Base-by-base conservation (phyloP, 2,797 vertebrate species). In the Acipenser ruthenus region DNA sequence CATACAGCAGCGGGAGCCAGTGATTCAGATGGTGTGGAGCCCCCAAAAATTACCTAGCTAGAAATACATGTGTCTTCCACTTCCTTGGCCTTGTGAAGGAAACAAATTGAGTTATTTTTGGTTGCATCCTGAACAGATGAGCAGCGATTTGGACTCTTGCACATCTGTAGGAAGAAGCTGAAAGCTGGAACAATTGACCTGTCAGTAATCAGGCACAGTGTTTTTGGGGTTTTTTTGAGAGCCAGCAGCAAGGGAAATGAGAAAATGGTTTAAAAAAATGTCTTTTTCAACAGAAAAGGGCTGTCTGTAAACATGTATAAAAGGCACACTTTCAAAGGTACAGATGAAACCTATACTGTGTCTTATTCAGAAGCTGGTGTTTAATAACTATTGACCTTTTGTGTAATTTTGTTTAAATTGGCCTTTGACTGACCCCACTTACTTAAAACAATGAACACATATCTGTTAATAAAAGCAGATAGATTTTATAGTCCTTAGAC, bases 131-230 rank as follows among this genome's bases (percentile, higher is more conserved):
- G 83, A 85, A 89, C 86, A 82, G 86, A 93, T 92, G 89, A 90
- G 88, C 83, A 75, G 82, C 69, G 79, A 90, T 92, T 89, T 90
- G 80, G 77, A 72, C 80, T 77, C 81, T 80, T 80, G 82, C 80
- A 73, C 79, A 77, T 81, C 76, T 73, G 61, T 72, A 75, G 79
- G 77, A 76, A 80, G 80, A 69, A 73, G 74, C 80, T 78, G 79
- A 86, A 66, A 73, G 67, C 68, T 76, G 79, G 83, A 93, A 87
- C 95, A 94, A 96, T 92, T 94, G 94, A 93, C 89, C 92, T 95
- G 92, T 95, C 93, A 92, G 87, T 81, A 88, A 91, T 84, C 85
- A 82, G 82, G 84, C 77, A 78, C 74, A 74, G 83, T 80, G 77
- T 85, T 75, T 82, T 83, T 37, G 37, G 3, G 3, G 23, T 23